These are phyloP conservation scores for Eristalinus aeneus DNA, from an alignment of 2,888 invertebrate genomes.

Conservation along the genomic window DNA sequence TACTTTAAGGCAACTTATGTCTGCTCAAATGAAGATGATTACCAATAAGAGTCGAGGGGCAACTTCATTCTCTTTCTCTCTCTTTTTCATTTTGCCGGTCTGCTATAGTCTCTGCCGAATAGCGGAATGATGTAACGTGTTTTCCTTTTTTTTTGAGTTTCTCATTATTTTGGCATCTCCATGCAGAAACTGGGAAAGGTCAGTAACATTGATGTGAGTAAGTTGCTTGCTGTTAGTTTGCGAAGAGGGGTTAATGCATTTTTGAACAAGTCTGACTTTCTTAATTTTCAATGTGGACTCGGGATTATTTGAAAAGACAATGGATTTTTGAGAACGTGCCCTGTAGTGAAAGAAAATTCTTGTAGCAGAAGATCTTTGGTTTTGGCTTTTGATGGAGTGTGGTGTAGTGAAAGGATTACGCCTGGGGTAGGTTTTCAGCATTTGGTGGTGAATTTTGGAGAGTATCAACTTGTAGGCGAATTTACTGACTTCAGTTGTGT, in stretches of 20 bases:
- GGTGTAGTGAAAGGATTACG: neutral
- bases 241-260: conserved; percentile 37
- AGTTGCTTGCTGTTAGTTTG: conserved; percentile 26
- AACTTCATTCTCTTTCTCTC: conserved; percentile 16
- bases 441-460: neutral
- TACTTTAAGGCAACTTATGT: conserved; percentile 65
- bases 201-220: conserved; percentile 36
- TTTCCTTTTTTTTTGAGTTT: neutral
- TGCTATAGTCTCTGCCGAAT: neutral
- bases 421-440: neutral
- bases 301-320: conserved; percentile 16
- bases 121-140: neutral
- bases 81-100: neutral
- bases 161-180: neutral
- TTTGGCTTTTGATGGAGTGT: neutral
- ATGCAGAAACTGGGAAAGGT: conserved; percentile 27
- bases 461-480: neutral
- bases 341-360: conserved; percentile 21
- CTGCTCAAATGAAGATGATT: conserved; percentile 70
- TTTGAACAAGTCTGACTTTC: neutral
- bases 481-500: neutral
- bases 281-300: neutral
- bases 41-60: conserved; percentile 62
- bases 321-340: conserved; percentile 32
- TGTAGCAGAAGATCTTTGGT: no score